Evolutionary conservation across 2,888 invertebrate species (phyloP), one percentile per base, ranked within the genome.

Genomic region (Drosophila rubida): DNA sequence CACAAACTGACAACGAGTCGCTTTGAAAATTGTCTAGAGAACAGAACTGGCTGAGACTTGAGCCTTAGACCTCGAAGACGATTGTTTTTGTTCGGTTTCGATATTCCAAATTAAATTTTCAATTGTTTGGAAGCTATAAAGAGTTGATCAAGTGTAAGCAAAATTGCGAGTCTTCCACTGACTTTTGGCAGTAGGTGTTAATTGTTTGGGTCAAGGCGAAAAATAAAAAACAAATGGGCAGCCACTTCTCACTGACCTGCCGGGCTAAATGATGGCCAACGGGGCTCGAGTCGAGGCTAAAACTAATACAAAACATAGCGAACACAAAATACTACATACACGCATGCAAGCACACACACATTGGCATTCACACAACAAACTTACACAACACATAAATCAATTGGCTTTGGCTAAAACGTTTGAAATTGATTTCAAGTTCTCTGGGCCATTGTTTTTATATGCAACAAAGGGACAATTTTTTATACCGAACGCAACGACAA

Each of bases 61-160:
- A 46, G 50, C 46, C 30, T 57, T 25, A 27, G 16, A 59, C 19
- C 4, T 30, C 30, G 6, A 13, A 25, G 22, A 14, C 50, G 13
- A 13, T 30, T 22, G n/a, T 13, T 16, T 23, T 48, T 62, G 53
- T 68, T 64, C 65, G 54, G 67, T 69, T 69, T 13, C 22, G 55
- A 60, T 67, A 78, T 77, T 76, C 69, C 62, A 77, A 67, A 72
- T 75, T 80, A 77, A 79, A 75, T 74, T 78, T 80, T 78, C 78
- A 88, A 88, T 88, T 83, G 88, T 76, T 86, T 81, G 89, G 86
- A 88, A 88, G 75, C 84, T 78, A 87, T 88, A 89, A 89, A 89
- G 87, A 86, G 61, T 84, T 86, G 72, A 78, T 87, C 88, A 89
- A 86, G 84, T 82, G 89, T 86, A 78, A 77, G 78, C 68, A 70